phyloP scores from a whole-genome alignment of 2,888 invertebrate species.

The Sesia bembeciformis region DNA sequence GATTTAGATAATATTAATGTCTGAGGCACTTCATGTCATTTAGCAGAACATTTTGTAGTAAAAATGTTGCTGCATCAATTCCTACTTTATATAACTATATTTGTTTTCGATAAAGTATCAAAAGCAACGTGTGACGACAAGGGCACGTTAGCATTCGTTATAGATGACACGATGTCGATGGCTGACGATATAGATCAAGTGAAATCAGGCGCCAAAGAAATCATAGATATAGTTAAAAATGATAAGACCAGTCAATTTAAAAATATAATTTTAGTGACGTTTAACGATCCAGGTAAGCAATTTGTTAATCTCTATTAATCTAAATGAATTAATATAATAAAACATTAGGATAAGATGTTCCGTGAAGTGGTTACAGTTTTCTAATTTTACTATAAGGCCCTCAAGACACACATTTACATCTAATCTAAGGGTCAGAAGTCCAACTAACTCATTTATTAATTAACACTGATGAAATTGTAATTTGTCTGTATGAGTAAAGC shows the following conservation, averaged over 20 bases:
- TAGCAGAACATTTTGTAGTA: background rate
- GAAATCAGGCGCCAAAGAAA: constrained; percentile 10
- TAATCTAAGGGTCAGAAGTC: too few species aligned
- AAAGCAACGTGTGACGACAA: background rate
- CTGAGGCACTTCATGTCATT: too few species aligned
- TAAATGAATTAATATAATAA: too few species aligned
- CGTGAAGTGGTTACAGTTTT: too few species aligned
- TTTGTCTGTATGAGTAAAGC: too few species aligned
- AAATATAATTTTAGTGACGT: constrained; percentile 27
- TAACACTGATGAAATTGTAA: too few species aligned
- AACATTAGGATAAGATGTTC: too few species aligned
- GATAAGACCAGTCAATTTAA: constrained; percentile 17
- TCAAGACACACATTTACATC: too few species aligned
- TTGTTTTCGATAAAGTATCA: background rate
- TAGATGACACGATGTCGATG: constrained; percentile 28
- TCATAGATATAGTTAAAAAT: constrained; percentile 17
- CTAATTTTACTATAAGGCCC: too few species aligned
- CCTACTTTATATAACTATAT: background rate
- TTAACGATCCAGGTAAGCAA: constrained; percentile 29
- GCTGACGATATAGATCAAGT: constrained; percentile 16
- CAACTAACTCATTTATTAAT: too few species aligned
- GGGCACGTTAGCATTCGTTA: constrained; percentile 17
- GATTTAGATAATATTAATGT: too few species aligned
- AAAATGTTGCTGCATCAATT: background rate
- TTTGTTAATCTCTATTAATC: background rate